Evolutionary conservation across 2,113 vertebrate genomes (phyloP), one percentile per base, ranked within the genome.

Genomic region (Crotalus tigris): DNA sequence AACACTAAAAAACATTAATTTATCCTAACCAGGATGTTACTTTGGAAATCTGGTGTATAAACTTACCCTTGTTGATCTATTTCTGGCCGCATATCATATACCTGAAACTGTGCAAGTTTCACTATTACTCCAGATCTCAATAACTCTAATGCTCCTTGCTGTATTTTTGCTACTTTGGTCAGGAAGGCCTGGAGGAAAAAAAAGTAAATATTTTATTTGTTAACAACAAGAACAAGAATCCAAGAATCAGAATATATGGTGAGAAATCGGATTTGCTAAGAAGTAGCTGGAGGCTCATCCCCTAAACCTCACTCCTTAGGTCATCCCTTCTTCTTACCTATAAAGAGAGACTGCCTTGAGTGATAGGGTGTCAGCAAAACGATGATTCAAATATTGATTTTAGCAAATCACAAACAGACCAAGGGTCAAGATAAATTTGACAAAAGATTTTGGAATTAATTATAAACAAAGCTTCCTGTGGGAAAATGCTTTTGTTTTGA

Each of bases 71-170:
- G 98, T 1, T 98, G 97, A 85, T 99, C 98, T 44, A 97, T 98
- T 96, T 99, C 99, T 0, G 99, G 99, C 4, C 99, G 96, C 99
- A 99, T 99, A 97, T 99, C 99, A 87, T 98, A 99, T 87, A 99
- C 99, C 85, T 99, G 98, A 93, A 99, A 99, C 93, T 99, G 98
- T 3, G 98, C 98, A 95, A 99, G 98, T 95, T 98, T 98, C 55
- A 98, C 97, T 91, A 99, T 98, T 92, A 99, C 98, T 0, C 99
- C 99, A 21, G 98, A 99, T 53, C 98, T 98, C 95, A 99, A 94
- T 95, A 99, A 97, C 94, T 99, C 99, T 55, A 99, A 93, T 0
- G 99, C 98, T 0, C 99, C 99, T 94, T 98, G 98, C 85, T 98
- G 98, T 0, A 98, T 98, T 97, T 99, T 99, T 24, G 99, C 99